A percentile compares a stretch with the other conserved stretches of the same genome.
phyloP scores from a whole-genome alignment of 2,113 vertebrate genomes.

The Uropsilus gracilis region DNA sequence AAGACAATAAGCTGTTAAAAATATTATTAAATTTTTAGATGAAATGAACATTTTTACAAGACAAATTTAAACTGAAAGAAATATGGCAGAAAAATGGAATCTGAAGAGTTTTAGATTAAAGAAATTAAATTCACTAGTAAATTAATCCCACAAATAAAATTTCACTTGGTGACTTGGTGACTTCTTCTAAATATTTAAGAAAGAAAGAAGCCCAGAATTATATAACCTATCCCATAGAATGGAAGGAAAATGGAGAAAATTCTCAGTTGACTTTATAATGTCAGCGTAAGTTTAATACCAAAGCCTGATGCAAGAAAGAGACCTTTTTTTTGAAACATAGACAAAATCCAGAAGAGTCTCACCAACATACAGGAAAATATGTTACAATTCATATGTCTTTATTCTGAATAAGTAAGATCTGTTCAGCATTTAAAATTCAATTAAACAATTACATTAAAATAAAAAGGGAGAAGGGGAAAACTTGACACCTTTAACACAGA shows the following conservation, averaged over 20 bases:
- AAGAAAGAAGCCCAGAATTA: neutral
- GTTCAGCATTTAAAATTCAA: neutral
- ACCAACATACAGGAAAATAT: neutral
- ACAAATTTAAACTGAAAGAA: neutral
- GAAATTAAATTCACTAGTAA: neutral
- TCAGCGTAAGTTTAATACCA: neutral
- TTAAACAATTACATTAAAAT: conserved; percentile 24
- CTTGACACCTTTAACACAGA: neutral
- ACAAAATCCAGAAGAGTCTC: neutral
- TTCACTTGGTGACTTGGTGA: no score
- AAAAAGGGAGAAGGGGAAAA: neutral
- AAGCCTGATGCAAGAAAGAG: neutral
- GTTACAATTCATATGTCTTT: neutral
- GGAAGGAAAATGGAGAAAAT: neutral
- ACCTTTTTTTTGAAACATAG: neutral
- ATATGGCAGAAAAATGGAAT: neutral
- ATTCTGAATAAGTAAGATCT: neutral
- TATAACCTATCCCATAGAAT: neutral
- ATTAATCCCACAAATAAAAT: neutral
- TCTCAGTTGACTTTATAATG: neutral
- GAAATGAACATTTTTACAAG: neutral
- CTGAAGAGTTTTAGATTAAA: neutral
- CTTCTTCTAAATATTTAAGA: conserved; percentile 14
- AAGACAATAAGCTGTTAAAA: neutral
- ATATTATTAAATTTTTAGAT: neutral